These are phyloP conservation scores for Vannuccia rotundouncinata DNA, from an alignment of 2,888 invertebrate genomes.

Conservation along the genomic window DNA sequence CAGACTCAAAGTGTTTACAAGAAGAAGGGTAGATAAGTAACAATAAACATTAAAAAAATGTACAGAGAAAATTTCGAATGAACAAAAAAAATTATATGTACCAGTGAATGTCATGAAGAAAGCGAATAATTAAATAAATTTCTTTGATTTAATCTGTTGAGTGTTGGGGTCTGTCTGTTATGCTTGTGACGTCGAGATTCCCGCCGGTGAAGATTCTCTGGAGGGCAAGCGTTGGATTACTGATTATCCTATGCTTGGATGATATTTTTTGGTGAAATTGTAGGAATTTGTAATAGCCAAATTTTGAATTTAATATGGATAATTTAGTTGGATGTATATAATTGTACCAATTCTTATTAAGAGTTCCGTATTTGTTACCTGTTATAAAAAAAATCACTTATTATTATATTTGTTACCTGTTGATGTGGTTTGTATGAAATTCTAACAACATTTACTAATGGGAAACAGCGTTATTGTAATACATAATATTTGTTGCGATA, in stretches of 20 bases:
- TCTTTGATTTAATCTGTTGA: background rate
- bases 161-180: conserved; percentile 15
- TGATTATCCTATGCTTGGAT: conserved; percentile 10
- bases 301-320: no score
- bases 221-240: conserved; percentile 12
- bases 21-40: background rate
- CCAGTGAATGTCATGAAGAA: background rate
- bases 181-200: conserved; percentile 19
- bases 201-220: background rate
- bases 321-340: no score
- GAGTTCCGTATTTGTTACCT: no score
- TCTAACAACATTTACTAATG: no score
- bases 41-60: conserved; percentile 2
- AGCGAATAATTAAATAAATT: background rate
- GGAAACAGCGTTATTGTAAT: no score
- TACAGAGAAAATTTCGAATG: background rate
- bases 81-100: background rate
- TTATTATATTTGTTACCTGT: no score
- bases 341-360: no score
- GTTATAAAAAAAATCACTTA: no score
- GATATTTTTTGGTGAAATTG: background rate
- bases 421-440: no score
- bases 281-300: no score
- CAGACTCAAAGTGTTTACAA: background rate
- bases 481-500: no score